Evolutionary conservation across 2,113 vertebrate species (phyloP), one percentile per base, ranked within the genome.

Genomic region (Passerina amoena): DNA sequence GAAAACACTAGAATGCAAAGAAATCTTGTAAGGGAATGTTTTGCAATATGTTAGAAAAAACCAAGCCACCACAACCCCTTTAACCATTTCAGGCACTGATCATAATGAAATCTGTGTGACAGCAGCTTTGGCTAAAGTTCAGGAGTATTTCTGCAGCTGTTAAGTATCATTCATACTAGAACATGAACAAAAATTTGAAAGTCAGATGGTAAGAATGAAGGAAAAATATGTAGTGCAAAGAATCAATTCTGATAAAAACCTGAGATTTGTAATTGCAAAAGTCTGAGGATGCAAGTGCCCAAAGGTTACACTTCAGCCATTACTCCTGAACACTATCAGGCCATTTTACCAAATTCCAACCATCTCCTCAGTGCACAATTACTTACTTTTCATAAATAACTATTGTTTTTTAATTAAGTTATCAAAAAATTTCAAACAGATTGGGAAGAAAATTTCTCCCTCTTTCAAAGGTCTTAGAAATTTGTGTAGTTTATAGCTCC

Each of bases 41-140:
- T 37, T 61, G 59, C 77, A 60, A 60, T 83, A 88, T 37, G 56
- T 57, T 44, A 65, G 63, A 83, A 85, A 87, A 82, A 48, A 28
- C 11, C 42, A 66, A 73, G n/a, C 72, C 60, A 71, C 17, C 42
- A 82, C 50, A 94, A 97, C 37, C 37, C 42, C 37, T 48, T 77
- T 83, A 90, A 81, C 38, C 64, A 44, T 95, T 95, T 95, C 86
- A 90, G 83, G 64, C 64, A 66, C 21, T 40, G 83, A 82, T 78
- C 30, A 45, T 64, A 82, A 87, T 37, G 77, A 95, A 96, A 95
- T 89, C 94, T 51, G 61, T 9, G 21, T 69, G 35, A 85, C 8
- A 50, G 42, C 30, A 85, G 70, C 23, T 86, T 73, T 94, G 42
- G 68, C 86, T 77, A 21, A 80, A 89, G 75, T 70, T 96, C 61